A percentile compares a stretch with the other conserved stretches of the same genome.
Evolutionary conservation across 2,888 invertebrate species (phyloP).

Genomic region (Automeris io): DNA sequence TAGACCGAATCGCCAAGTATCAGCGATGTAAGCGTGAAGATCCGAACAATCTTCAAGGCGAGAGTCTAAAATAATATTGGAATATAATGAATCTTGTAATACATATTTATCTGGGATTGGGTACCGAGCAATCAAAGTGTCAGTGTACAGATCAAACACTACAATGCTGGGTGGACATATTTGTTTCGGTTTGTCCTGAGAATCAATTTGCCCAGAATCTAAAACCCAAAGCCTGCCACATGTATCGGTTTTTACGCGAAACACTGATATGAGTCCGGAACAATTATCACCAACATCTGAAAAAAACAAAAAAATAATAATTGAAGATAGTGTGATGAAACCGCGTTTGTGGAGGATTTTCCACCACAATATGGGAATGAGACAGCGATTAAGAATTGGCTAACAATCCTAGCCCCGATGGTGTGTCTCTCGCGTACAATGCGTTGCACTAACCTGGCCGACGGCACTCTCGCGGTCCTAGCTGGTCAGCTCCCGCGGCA

Average conservation of each 20-base stretch:
- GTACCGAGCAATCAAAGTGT: slow-evolving; percentile 79
- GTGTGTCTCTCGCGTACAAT: no score
- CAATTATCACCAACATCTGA: slow-evolving; percentile 66
- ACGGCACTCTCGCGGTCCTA: no score
- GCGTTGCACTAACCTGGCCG: no score
- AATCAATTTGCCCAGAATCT: slow-evolving; percentile 86
- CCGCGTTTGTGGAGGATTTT: no score
- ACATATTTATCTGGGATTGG: slow-evolving; percentile 80
- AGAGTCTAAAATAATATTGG: slow-evolving; percentile 81
- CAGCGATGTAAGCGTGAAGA: slow-evolving; percentile 81
- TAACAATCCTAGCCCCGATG: no score
- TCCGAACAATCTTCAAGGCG: slow-evolving; percentile 77
- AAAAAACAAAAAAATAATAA: not conserved
- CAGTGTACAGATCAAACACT: slow-evolving; percentile 82
- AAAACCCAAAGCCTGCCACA: slow-evolving; percentile 88
- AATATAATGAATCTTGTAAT: slow-evolving; percentile 80
- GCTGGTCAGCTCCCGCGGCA: no score
- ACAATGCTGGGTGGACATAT: slow-evolving; percentile 85
- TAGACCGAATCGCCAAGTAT: slow-evolving; percentile 82
- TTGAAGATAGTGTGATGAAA: no score
- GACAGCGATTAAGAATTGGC: no score
- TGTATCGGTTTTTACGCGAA: slow-evolving; percentile 83
- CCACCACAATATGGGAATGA: no score
- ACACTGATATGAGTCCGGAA: slow-evolving; percentile 84
- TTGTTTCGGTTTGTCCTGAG: slow-evolving; percentile 79